Percentiles rank a stretch among this genome's conserved stretches.
Conservation (phyloP, 2,888 invertebrate genomes). For the Noctua janthina region DNA sequence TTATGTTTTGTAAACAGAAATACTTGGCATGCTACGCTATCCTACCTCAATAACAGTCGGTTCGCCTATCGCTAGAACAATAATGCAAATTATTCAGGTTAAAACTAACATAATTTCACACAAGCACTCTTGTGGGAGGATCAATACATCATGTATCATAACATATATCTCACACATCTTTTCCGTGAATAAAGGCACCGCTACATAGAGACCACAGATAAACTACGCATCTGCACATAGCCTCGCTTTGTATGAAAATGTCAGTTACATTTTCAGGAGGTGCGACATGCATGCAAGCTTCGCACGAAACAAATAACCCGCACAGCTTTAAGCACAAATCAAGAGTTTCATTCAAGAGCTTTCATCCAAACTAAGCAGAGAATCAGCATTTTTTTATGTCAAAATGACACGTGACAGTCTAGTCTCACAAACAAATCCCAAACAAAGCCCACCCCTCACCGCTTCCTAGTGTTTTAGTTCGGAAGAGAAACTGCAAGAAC, state of each 20-base stretch:
- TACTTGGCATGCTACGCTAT: constrained; percentile 5
- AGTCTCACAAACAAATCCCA: neutral
- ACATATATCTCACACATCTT: constrained; percentile 30
- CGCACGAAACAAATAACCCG: neutral
- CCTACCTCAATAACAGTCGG: constrained; percentile 31
- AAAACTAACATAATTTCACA: constrained; percentile 21
- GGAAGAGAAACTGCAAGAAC: neutral
- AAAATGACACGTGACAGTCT: neutral
- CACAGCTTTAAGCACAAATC: neutral
- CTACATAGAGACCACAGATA: neutral
- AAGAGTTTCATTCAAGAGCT: neutral
- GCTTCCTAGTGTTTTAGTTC: neutral
- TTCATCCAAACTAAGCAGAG: neutral
- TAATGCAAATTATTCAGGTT: constrained; percentile 47
- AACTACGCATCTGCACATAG: too few species aligned
- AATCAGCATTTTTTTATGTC: neutral
- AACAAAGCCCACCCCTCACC: neutral
- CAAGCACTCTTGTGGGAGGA: constrained; percentile 29
- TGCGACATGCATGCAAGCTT: neutral
- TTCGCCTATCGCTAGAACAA: constrained; percentile 19
- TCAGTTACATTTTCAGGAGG: neutral
- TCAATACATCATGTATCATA: constrained; percentile 18
- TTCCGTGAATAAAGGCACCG: neutral
- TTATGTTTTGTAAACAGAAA: constrained; percentile 8
- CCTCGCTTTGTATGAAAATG: neutral